Conservation (phyloP, 2,888 invertebrate species). For the Imbricaverruca yamaguchii region DNA sequence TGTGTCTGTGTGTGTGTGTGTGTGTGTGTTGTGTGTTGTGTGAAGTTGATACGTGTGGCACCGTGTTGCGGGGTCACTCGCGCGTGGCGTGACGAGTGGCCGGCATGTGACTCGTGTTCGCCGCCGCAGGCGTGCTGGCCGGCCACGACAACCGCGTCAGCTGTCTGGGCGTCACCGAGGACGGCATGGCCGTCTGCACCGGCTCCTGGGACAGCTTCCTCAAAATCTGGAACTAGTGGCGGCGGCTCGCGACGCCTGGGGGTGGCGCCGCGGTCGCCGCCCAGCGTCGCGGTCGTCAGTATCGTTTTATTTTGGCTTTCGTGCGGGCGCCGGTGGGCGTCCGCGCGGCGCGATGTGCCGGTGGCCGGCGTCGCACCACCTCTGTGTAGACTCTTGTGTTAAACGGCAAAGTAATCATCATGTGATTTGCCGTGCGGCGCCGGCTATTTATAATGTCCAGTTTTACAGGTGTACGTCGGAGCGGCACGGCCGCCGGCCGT, state of each 20-base stretch:
- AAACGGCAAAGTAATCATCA: slow-evolving; percentile 20
- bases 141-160: slow-evolving; percentile 99
- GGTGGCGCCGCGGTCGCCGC: not conserved
- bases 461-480: slow-evolving; percentile 1
- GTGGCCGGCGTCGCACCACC: not conserved
- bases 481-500: not conserved
- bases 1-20: too few species aligned
- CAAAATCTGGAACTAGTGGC: slow-evolving; percentile 92
- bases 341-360: not conserved
- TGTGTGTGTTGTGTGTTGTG: too few species aligned
- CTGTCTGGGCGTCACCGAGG: slow-evolving; percentile 98
- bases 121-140: slow-evolving; percentile 71
- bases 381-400: slow-evolving; percentile 17
- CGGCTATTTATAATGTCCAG: slow-evolving; percentile 14
- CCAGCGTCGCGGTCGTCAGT: not conserved
- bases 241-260: not conserved
- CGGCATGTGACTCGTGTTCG: too few species aligned
- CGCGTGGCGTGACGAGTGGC: too few species aligned
- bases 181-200: slow-evolving; percentile 99
- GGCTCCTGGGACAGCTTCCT: slow-evolving; percentile 99
- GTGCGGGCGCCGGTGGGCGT: not conserved
- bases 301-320: slow-evolving; percentile 19
- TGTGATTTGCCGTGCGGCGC: slow-evolving; percentile 19
- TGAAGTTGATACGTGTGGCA: too few species aligned
- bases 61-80: too few species aligned